A percentile compares a stretch with the other conserved stretches of the same genome.
phyloP scores from a whole-genome alignment of 2,113 vertebrate species.

The Pelecanus crispus region DNA sequence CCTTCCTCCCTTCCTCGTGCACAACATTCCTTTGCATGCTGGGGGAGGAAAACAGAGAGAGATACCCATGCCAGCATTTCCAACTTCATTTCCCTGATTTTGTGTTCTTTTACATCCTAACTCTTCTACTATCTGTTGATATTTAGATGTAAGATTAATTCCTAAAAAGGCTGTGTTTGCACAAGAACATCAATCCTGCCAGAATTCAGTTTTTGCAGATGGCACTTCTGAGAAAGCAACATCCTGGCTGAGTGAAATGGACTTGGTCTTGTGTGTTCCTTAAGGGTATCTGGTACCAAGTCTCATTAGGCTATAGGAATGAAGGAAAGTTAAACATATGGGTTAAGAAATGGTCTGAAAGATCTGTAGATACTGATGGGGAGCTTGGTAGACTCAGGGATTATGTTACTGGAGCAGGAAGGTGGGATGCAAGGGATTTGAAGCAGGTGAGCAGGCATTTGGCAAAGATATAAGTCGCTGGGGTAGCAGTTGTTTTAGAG shows the following conservation, averaged over 20 bases:
- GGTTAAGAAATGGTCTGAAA: neutral
- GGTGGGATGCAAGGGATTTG: neutral
- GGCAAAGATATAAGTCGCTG: neutral
- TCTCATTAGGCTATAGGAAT: neutral
- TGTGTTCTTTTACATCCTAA: neutral
- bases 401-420: neutral
- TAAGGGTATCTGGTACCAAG: neutral
- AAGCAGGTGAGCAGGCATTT: neutral
- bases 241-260: neutral
- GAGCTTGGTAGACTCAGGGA: neutral
- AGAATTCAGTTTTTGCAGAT: neutral
- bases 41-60: neutral
- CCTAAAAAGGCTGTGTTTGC: neutral
- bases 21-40: accelerated
- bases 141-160: neutral
- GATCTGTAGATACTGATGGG: neutral
- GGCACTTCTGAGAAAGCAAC: neutral
- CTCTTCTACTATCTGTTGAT: neutral
- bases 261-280: neutral
- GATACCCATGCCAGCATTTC: neutral
- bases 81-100: neutral
- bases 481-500: neutral
- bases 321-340: neutral
- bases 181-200: neutral
- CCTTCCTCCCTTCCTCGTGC: neutral